Percentiles rank a stretch among this genome's conserved stretches.
These are phyloP conservation scores for Archilochus colubris DNA, from an alignment of 2,113 vertebrate species.

Conservation along the genomic window DNA sequence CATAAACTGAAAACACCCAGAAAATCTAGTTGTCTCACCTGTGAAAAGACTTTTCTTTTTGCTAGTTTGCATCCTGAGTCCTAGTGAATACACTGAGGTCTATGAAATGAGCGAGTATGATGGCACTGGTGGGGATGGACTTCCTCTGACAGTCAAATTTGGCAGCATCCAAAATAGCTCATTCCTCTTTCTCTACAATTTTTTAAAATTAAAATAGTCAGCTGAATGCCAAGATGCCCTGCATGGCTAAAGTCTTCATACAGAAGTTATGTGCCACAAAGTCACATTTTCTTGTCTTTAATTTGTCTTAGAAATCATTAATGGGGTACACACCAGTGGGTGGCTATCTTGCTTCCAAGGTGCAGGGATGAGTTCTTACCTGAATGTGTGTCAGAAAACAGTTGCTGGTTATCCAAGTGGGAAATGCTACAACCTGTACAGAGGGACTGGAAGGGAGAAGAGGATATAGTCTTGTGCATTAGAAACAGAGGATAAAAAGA, in stretches of 20 bases:
- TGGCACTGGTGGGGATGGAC: fast-evolving
- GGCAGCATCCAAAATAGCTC: neutral
- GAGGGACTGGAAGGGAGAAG: neutral
- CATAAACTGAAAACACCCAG: neutral
- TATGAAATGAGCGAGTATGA: neutral
- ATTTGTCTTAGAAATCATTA: constrained; percentile 11
- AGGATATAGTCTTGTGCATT: neutral
- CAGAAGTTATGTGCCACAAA: neutral
- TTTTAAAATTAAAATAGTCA: neutral
- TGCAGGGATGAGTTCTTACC: neutral
- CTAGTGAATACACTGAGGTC: neutral
- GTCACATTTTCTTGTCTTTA: neutral
- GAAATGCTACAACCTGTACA: neutral
- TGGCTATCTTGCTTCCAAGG: neutral
- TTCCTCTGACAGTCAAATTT: neutral
- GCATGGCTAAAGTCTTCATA: neutral
- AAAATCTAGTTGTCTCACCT: neutral
- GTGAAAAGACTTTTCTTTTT: neutral
- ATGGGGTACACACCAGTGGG: neutral
- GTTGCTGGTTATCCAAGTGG: neutral
- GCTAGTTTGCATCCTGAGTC: neutral
- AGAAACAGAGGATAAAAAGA: neutral
- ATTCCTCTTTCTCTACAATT: neutral
- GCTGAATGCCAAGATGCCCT: neutral
- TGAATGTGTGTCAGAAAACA: neutral